Evolutionary conservation across 2,888 invertebrate genomes (phyloP).

Genomic region (Archips crataeganus): DNA sequence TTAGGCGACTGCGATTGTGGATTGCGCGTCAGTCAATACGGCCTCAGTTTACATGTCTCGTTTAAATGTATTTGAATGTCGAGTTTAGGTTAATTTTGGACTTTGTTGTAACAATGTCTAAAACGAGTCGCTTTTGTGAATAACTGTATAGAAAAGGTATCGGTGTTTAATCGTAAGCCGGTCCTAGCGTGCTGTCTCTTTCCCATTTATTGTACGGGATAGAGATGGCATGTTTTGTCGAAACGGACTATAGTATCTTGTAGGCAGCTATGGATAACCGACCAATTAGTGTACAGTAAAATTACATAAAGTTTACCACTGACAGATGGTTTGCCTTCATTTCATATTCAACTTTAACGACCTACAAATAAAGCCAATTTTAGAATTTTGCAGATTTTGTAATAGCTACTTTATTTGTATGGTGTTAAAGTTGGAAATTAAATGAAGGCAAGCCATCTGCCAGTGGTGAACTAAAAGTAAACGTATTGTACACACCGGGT

Average conservation of each 20-base stretch:
- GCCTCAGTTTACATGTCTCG: not conserved
- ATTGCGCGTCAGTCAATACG: too few relatives aligned
- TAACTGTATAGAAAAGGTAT: conserved; percentile 34
- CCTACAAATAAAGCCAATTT: too few relatives aligned
- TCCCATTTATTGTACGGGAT: not conserved
- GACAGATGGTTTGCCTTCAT: too few relatives aligned
- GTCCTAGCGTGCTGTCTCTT: not conserved
- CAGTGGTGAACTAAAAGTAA: too few relatives aligned
- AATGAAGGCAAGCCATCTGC: too few relatives aligned
- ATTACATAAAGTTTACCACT: too few relatives aligned
- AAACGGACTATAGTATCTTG: conserved; percentile 5
- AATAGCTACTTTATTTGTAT: too few relatives aligned
- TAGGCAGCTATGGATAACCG: conserved; percentile 40
- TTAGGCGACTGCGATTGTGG: too few relatives aligned
- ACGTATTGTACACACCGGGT: conserved; percentile 23
- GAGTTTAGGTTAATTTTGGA: conserved; percentile 6
- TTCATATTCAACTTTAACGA: too few relatives aligned
- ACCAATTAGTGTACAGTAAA: conserved; percentile 42
- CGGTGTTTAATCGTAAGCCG: conserved; percentile 25
- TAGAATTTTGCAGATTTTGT: too few relatives aligned
- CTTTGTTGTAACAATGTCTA: conserved; percentile 17
- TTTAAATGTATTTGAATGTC: conserved; percentile 6
- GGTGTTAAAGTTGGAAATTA: too few relatives aligned
- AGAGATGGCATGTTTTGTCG: conserved; percentile 5
- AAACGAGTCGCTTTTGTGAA: conserved; percentile 18